These are phyloP conservation scores for Sebastiscus tertius DNA, from an alignment of 2,797 vertebrate genomes.

Conservation along the genomic window DNA sequence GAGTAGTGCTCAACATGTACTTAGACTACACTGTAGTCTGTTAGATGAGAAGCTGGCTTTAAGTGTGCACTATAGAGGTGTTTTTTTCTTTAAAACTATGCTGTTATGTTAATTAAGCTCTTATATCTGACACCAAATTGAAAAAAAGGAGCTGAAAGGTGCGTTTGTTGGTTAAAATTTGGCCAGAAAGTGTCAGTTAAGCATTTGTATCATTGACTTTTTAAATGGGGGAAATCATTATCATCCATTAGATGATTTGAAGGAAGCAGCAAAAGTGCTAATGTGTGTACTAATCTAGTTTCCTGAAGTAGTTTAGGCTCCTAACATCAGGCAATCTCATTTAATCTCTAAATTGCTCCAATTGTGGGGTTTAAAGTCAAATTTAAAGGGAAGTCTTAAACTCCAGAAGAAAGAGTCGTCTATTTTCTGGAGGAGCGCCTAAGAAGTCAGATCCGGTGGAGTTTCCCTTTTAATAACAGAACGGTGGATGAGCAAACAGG, in stretches of 20 bases:
- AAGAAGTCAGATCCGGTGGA: constrained; percentile 61
- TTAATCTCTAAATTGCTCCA: constrained; percentile 51
- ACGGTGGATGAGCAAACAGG: constrained; percentile 64
- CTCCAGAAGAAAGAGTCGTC: constrained; percentile 27
- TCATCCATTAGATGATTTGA: background rate
- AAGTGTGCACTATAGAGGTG: background rate
- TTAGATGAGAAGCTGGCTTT: background rate
- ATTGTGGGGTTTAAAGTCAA: constrained; percentile 43
- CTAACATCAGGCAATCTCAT: background rate
- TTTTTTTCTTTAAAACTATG: background rate
- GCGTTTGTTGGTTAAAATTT: background rate
- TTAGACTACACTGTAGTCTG: background rate
- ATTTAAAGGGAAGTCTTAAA: constrained; percentile 43
- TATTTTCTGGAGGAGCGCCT: constrained; percentile 25
- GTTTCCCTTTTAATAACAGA: constrained; percentile 70
- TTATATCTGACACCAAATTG: background rate
- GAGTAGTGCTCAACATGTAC: background rate
- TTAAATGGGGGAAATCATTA: background rate
- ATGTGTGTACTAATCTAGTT: background rate
- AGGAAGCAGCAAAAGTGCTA: background rate
- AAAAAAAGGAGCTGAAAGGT: background rate
- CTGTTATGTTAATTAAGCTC: background rate
- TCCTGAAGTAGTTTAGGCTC: background rate
- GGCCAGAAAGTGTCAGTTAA: background rate
- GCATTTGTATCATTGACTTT: background rate